Percentiles rank a stretch among this genome's conserved stretches.
Conservation (phyloP, 1,140 invertebrate genomes). For the Aphaenogaster ashmeadi region DNA sequence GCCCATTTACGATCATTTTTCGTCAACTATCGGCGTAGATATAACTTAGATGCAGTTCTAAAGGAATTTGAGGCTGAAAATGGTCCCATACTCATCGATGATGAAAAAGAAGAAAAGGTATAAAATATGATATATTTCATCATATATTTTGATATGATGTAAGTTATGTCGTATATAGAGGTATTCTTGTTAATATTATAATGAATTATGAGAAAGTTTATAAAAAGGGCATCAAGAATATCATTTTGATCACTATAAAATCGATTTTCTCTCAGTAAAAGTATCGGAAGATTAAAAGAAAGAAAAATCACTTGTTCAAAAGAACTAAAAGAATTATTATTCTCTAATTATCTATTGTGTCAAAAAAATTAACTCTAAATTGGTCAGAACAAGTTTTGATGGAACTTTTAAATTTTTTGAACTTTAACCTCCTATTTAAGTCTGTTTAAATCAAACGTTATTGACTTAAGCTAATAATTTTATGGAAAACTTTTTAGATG, state of each 20-base stretch:
- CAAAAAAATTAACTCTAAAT: neutral
- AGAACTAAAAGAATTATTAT: neutral
- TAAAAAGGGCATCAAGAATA: neutral
- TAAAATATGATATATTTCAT: neutral
- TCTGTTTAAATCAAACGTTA: neutral
- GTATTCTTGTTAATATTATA: neutral
- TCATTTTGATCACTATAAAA: slow-evolving; percentile 20
- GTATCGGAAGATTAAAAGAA: neutral
- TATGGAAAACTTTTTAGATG: slow-evolving; percentile 79
- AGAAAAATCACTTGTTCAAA: neutral
- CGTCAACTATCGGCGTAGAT: slow-evolving; percentile 95
- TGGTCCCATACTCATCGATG: slow-evolving; percentile 88
- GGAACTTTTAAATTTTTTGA: neutral
- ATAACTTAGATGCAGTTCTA: slow-evolving; percentile 96
- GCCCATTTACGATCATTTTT: slow-evolving; percentile 96
- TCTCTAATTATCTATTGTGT: neutral
- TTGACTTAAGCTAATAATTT: slow-evolving; percentile 46
- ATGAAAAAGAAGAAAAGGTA: slow-evolving; percentile 88
- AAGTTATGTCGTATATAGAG: neutral
- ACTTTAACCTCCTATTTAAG: slow-evolving; percentile 36
- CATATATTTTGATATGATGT: neutral
- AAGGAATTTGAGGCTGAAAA: slow-evolving; percentile 95
- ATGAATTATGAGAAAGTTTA: too few species aligned
- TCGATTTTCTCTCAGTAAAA: slow-evolving; percentile 22
- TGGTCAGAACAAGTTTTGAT: neutral